These are phyloP conservation scores for Sycophaga agraensis DNA, from an alignment of 1,140 invertebrate species.

Conservation along the genomic window DNA sequence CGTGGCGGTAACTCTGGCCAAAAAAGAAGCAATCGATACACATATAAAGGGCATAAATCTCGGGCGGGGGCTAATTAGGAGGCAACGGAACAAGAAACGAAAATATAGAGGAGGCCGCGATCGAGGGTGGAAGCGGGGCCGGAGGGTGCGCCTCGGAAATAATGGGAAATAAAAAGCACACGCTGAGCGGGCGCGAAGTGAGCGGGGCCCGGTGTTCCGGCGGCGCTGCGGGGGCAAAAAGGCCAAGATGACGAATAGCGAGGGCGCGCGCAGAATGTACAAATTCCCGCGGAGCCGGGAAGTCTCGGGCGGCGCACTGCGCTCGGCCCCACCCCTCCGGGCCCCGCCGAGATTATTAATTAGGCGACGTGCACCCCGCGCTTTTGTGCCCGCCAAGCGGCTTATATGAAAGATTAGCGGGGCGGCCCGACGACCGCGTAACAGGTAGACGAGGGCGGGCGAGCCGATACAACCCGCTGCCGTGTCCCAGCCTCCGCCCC, in stretches of 20 bases:
- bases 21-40: slow-evolving; percentile 1
- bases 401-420: slow-evolving; percentile 33
- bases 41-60: background rate
- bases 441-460: slow-evolving; percentile 34
- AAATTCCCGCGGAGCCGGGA: too few relatives aligned
- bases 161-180: background rate
- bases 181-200: background rate
- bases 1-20: too few relatives aligned
- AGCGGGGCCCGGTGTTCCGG: too few relatives aligned
- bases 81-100: background rate
- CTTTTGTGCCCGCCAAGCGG: slow-evolving; percentile 37
- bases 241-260: slow-evolving; percentile 2
- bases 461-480: too few relatives aligned
- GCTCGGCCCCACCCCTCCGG: too few relatives aligned
- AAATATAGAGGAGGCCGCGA: background rate
- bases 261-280: slow-evolving; percentile 11
- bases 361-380: slow-evolving; percentile 20
- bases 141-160: too few relatives aligned
- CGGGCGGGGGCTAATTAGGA: background rate
- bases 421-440: slow-evolving; percentile 22
- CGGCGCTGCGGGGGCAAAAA: background rate
- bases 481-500: too few relatives aligned
- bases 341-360: slow-evolving; percentile 34
- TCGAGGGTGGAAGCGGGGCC: too few relatives aligned
- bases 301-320: too few relatives aligned